Evolutionary conservation across 1,140 invertebrate species (phyloP), one percentile per base, ranked within the genome.

Genomic region (Chelonus insularis): DNA sequence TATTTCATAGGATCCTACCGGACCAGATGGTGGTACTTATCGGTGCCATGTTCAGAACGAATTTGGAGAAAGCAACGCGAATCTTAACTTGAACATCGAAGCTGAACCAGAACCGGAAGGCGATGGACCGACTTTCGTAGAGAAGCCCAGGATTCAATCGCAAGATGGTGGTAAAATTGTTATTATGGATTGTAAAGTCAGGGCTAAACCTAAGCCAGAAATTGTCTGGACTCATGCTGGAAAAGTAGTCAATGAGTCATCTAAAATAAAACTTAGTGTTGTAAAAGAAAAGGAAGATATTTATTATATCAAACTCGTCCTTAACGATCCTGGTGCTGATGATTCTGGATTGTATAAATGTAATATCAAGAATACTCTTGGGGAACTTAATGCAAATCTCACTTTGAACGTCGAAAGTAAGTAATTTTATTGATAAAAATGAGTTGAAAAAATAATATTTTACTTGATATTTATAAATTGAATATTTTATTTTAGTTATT

Each of bases 271-370:
- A 39, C 86, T 95, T 68, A 85, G 81, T 21, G 81, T 89, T 61
- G 82, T 86, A 36, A 87, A 94, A 76, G 88, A 93, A 55, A 88
- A 88, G 65, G 88, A 92, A 67, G 90, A 94, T 68, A 86, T 93
- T 68, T 98, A 96, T 76, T 91, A 94, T 54, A 93, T 96, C 37
- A 89, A 92, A 74, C 80, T 99, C 59, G 92, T 95, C 78, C 83
- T 99, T 7, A 90, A 92, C 83, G 94, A 97, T 83, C 96, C 96
- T 59, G 91, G 91, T 68, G 87, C 93, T 63, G 91, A 94, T 71
- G 96, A 99, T 83, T 96, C 96, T 68, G 97, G 97, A 36, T 85
- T 97, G 29, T 99, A 99, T 83, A 98, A 98, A 81, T 98, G 96
- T 77, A 96, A 96, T 72, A 95, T 98, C 62, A 98, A 97, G 80